A percentile compares a stretch with the other conserved stretches of the same genome.
These are phyloP conservation scores for Microplitis deprimator DNA, from an alignment of 2,888 invertebrate species.

Conservation along the genomic window DNA sequence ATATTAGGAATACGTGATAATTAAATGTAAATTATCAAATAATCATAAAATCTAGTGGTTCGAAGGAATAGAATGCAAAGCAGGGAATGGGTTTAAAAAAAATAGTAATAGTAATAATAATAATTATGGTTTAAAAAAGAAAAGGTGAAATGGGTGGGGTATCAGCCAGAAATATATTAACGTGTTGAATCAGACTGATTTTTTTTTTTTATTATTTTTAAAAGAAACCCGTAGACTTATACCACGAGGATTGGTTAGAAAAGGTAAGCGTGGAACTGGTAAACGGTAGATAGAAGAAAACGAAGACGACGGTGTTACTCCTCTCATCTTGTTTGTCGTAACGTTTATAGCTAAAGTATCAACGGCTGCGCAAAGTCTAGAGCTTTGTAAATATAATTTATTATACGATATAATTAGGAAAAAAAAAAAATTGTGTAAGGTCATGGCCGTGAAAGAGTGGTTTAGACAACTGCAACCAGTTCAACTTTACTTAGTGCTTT, in stretches of 20 bases:
- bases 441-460: slow-evolving; percentile 86
- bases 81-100: not conserved
- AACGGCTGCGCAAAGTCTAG: not conserved
- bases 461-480: slow-evolving; percentile 82
- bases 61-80: not conserved
- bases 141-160: not conserved
- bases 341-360: too few species aligned
- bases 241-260: slow-evolving; percentile 2
- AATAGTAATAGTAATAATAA: not conserved
- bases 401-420: not conserved
- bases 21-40: not conserved
- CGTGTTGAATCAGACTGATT: not conserved
- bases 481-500: slow-evolving; percentile 81
- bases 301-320: slow-evolving; percentile 8
- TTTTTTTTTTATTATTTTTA: slow-evolving; percentile 1
- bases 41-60: not conserved
- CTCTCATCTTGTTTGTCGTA: slow-evolving; percentile 7
- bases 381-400: not conserved
- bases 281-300: slow-evolving; percentile 13
- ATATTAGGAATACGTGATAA: too few species aligned
- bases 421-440: slow-evolving; percentile 27
- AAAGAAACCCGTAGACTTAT: slow-evolving; percentile 23
- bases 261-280: slow-evolving; percentile 28
- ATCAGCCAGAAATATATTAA: not conserved
- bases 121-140: not conserved